Evolutionary conservation across 1,140 invertebrate genomes (phyloP).

Genomic region (Proctacanthus coquilletti): DNA sequence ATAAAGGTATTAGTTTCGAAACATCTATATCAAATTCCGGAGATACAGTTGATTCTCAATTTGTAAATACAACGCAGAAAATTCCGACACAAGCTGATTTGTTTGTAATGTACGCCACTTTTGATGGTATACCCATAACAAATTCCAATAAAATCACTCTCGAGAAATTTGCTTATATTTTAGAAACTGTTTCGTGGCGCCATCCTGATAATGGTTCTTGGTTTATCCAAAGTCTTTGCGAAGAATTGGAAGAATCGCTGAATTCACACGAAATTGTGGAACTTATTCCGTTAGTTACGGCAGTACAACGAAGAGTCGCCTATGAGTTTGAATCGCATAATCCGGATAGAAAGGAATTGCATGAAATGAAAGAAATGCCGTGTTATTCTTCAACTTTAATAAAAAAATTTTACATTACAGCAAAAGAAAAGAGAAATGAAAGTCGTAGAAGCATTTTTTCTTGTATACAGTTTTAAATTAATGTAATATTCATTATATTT

Average conservation of each 20-base stretch:
- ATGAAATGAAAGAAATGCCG: constrained; percentile 55
- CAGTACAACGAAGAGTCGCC: constrained; percentile 44
- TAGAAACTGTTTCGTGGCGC: constrained; percentile 55
- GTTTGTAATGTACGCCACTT: constrained; percentile 53
- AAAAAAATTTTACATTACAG: constrained; percentile 34
- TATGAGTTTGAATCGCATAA: constrained; percentile 43
- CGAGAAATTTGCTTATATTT: too few relatives aligned
- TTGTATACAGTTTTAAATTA: too few relatives aligned
- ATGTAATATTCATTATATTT: too few relatives aligned
- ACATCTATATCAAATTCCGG: constrained; percentile 20
- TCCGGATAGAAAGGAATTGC: constrained; percentile 37
- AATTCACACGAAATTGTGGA: constrained; percentile 31
- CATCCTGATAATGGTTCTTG: constrained; percentile 53
- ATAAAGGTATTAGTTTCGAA: constrained; percentile 18
- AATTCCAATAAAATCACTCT: too few relatives aligned
- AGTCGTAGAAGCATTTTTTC: too few relatives aligned
- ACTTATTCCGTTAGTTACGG: constrained; percentile 47
- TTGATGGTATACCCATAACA: constrained; percentile 36
- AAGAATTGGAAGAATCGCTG: constrained; percentile 35
- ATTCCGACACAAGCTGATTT: constrained; percentile 57
- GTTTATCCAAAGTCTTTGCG: constrained; percentile 58
- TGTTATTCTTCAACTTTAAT: constrained; percentile 56
- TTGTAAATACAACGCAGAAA: constrained; percentile 29
- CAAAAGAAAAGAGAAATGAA: too few relatives aligned
- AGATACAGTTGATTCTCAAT: constrained; percentile 4